Evolutionary conservation across 2,797 vertebrate genomes (phyloP), one percentile per base, ranked within the genome.

Genomic region (Danio albolineatus): DNA sequence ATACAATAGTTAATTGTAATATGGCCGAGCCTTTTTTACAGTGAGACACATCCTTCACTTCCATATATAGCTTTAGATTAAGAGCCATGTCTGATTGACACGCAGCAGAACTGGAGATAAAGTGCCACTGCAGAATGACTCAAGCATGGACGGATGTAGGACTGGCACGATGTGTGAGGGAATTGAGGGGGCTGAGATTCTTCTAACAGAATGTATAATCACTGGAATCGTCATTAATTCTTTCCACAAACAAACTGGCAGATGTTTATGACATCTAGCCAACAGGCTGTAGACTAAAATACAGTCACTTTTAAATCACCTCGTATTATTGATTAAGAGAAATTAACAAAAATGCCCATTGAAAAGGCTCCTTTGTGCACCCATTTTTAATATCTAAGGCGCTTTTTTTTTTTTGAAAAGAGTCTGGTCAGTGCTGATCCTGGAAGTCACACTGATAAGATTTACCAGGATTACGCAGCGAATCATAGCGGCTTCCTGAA

Each of bases 21-120:
- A 60, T 36, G 51, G 36, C 71, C 14, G 36, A 12, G 12, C 28
- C 10, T 61, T 49, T 74, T 44, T 10, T 61, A 7, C 17, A 64
- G 17, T 0, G 3, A 53, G 38, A 53, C 13, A 38, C 46, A 64
- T 10, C 17, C 48, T 51, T 64, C 8, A 64, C 7, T 4, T 75
- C 73, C 64, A 64, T 64, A 75, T 54, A 64, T 64, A 75, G 17
- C 38, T 19, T 13, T 48, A 57, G 72, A 74, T 74, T 74, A 74
- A 74, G 57, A 73, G 21, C 16, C 56, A 21, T 73, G n/a, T 62
- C 46, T 74, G 28, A 74, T 51, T 10, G 57, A 61, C 44, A 61
- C 44, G 48, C 9, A 16, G 56, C 56, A 73, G 54, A 54, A 59
- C 4, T 0, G 0, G 10, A 13, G n/a, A 28, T 43, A 57, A 72